phyloP scores from a whole-genome alignment of 2,888 invertebrate species.

The Ecdyonurus torrentis region DNA sequence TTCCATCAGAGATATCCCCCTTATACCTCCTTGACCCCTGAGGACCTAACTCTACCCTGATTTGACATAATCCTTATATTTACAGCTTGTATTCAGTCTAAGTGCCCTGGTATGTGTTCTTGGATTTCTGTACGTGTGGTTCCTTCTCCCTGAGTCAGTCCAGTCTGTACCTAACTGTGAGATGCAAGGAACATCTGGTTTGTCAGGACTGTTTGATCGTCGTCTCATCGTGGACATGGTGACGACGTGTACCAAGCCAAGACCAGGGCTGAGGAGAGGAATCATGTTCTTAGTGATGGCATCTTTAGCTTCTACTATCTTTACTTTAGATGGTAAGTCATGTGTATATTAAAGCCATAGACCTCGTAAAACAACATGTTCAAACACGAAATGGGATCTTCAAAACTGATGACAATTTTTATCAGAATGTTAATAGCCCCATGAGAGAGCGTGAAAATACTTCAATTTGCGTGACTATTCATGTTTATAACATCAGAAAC shows the following conservation, averaged over 20 bases:
- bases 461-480: too few relatives aligned
- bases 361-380: too few relatives aligned
- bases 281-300: constrained; percentile 32
- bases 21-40: too few relatives aligned
- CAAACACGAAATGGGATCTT: too few relatives aligned
- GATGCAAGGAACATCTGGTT: constrained; percentile 14
- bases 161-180: constrained; percentile 7
- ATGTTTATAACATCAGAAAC: too few relatives aligned
- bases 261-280: constrained; percentile 35
- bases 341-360: too few relatives aligned
- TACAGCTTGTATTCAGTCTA: constrained; percentile 27
- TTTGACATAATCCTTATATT: neutral
- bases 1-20: too few relatives aligned
- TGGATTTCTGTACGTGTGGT: constrained; percentile 31
- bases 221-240: constrained; percentile 37
- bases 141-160: constrained; percentile 36
- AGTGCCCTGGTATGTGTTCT: constrained; percentile 27
- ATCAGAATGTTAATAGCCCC: too few relatives aligned
- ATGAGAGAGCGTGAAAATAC: too few relatives aligned
- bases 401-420: too few relatives aligned
- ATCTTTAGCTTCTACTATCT: constrained; percentile 17
- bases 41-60: too few relatives aligned
- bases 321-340: neutral
- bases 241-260: constrained; percentile 34
- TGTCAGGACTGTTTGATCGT: constrained; percentile 29